Percentiles rank a stretch among this genome's conserved stretches.
These are phyloP conservation scores for Callinectes sapidus DNA, from an alignment of 2,888 invertebrate genomes.

Conservation along the genomic window DNA sequence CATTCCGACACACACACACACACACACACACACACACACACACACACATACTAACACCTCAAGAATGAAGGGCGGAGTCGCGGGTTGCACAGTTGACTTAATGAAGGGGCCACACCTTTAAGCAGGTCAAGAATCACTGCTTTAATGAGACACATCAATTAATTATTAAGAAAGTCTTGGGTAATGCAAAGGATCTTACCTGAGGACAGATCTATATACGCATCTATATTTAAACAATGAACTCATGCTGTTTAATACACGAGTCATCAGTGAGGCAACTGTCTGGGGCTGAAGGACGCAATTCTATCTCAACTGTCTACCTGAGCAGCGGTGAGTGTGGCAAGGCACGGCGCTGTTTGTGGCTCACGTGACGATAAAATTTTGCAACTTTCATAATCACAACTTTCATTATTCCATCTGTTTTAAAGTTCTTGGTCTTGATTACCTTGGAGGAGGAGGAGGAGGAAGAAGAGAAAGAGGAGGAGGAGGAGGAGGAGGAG, in stretches of 20 bases:
- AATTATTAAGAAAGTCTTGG: not conserved
- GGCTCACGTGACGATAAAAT: not conserved
- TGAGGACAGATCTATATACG: not conserved
- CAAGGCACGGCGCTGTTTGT: not conserved
- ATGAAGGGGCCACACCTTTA: too few relatives aligned
- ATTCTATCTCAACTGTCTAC: not conserved
- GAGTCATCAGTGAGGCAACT: not conserved
- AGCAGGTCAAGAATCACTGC: too few relatives aligned
- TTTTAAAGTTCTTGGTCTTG: not conserved
- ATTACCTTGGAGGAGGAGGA: not conserved
- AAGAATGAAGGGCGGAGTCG: too few relatives aligned
- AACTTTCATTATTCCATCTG: not conserved
- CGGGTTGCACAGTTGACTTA: too few relatives aligned
- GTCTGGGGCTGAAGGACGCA: not conserved
- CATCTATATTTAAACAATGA: not conserved
- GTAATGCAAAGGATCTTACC: not conserved
- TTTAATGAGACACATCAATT: not conserved
- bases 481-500: not conserved
- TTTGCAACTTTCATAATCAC: conserved; percentile 7
- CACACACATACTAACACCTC: too few relatives aligned
- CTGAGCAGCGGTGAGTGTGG: not conserved
- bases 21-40: too few relatives aligned
- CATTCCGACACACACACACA: too few relatives aligned
- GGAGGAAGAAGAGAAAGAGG: not conserved
- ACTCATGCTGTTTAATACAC: not conserved